A percentile compares a stretch with the other conserved stretches of the same genome.
Conservation (phyloP, 2,888 invertebrate species). For the Ypsolopha scabrella region DNA sequence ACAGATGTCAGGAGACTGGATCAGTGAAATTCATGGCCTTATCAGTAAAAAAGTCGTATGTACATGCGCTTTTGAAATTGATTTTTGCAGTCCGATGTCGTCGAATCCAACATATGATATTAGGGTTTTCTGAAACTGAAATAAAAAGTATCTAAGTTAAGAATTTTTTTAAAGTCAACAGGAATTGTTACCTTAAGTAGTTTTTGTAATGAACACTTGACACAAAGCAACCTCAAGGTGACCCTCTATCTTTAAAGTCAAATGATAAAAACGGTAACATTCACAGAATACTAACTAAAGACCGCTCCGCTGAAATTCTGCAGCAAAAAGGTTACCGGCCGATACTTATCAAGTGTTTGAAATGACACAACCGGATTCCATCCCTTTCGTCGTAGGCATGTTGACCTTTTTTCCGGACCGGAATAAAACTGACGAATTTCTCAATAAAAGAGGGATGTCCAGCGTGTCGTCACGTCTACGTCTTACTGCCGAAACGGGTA, state of each 20-base stretch:
- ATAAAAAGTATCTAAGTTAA: no score
- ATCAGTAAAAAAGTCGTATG: no score
- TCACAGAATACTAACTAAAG: conserved; percentile 57
- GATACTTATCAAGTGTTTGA: conserved; percentile 71
- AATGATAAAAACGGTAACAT: conserved; percentile 45
- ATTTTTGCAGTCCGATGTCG: no score
- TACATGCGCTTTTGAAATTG: no score
- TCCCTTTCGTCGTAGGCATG: conserved; percentile 32
- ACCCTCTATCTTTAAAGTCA: conserved; percentile 48
- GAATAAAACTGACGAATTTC: conserved; percentile 70
- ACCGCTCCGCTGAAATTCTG: conserved; percentile 55
- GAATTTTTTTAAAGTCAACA: no score
- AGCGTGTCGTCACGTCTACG: conserved; percentile 61
- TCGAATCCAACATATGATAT: no score
- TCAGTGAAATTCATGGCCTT: no score
- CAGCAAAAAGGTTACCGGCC: conserved; percentile 48
- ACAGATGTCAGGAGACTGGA: not conserved
- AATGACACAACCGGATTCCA: conserved; percentile 69
- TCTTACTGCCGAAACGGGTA: conserved; percentile 36
- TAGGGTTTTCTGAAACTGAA: no score
- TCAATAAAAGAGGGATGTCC: conserved; percentile 68
- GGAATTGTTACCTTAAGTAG: no score
- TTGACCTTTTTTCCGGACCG: conserved; percentile 40
- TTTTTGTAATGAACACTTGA: no score
- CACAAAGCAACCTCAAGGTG: conserved; percentile 53